A percentile compares a stretch with the other conserved stretches of the same genome.
phyloP scores from a whole-genome alignment of 2,797 vertebrate genomes.

The Podarcis lilfordi region DNA sequence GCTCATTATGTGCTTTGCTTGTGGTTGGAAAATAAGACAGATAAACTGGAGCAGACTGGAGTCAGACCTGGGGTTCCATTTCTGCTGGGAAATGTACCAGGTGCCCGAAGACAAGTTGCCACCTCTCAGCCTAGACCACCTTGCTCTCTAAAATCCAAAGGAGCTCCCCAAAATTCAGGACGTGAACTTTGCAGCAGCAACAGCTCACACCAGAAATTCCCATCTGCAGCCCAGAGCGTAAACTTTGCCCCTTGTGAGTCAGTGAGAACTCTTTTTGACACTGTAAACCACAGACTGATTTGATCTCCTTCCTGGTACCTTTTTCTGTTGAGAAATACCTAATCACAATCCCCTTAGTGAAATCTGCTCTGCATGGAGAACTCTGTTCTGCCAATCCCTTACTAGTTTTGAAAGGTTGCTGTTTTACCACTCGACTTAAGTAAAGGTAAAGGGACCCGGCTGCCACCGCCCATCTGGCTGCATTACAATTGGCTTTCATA shows the following conservation, averaged over 20 bases:
- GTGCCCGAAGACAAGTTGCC: neutral
- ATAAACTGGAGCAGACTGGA: neutral
- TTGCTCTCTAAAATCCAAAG: too few relatives aligned
- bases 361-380: neutral
- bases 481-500: too few relatives aligned
- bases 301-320: neutral
- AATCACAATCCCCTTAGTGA: neutral
- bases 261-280: neutral
- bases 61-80: neutral
- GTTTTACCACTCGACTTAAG: neutral
- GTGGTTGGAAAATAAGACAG: neutral
- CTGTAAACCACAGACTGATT: neutral
- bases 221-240: neutral
- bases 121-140: neutral
- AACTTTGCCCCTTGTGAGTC: neutral
- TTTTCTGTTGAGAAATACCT: neutral
- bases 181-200: neutral
- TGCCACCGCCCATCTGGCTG: too few relatives aligned
- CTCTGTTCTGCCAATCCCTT: neutral
- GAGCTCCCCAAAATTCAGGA: neutral
- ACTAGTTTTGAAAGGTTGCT: neutral
- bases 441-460: too few relatives aligned
- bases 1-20: conserved; percentile 16
- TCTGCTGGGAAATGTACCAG: neutral
- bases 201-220: neutral